Percentiles rank a stretch among this genome's conserved stretches.
phyloP scores from a whole-genome alignment of 2,113 vertebrate genomes.

The Paradisaea rubra region DNA sequence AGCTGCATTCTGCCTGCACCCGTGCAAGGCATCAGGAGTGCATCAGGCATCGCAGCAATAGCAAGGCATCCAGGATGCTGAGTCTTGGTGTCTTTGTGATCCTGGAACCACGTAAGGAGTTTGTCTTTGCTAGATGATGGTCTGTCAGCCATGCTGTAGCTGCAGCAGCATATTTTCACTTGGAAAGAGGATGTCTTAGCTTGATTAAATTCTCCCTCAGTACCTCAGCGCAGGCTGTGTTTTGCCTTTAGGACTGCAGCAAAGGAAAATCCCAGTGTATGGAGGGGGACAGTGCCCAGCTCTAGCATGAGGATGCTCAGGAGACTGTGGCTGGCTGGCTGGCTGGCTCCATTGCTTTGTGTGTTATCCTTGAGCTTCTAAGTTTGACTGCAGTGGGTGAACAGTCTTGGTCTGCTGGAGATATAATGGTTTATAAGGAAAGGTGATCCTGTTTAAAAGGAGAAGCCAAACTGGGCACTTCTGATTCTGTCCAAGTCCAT shows the following conservation, averaged over 20 bases:
- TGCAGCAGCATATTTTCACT: not conserved
- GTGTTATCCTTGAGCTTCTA: not conserved
- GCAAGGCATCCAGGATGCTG: not conserved
- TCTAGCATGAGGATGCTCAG: accelerated
- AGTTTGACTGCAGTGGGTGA: not conserved
- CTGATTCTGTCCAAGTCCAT: not conserved
- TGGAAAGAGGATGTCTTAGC: not conserved
- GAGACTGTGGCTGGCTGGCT: not conserved
- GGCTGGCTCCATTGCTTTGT: accelerated
- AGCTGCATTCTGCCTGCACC: not conserved
- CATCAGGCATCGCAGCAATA: not conserved
- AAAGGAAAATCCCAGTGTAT: not conserved
- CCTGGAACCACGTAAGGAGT: not conserved
- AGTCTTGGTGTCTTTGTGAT: not conserved
- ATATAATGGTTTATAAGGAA: not conserved
- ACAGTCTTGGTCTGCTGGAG: not conserved
- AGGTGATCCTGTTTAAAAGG: not conserved
- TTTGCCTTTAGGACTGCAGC: not conserved
- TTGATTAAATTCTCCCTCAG: not conserved
- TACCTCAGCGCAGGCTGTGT: not conserved
- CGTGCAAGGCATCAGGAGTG: accelerated
- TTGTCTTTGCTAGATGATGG: not conserved
- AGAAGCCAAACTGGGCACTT: not conserved
- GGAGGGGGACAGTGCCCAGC: not conserved
- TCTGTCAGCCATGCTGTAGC: not conserved